Evolutionary conservation across 2,888 invertebrate genomes (phyloP).

Genomic region (Scelioninae gen. 2): DNA sequence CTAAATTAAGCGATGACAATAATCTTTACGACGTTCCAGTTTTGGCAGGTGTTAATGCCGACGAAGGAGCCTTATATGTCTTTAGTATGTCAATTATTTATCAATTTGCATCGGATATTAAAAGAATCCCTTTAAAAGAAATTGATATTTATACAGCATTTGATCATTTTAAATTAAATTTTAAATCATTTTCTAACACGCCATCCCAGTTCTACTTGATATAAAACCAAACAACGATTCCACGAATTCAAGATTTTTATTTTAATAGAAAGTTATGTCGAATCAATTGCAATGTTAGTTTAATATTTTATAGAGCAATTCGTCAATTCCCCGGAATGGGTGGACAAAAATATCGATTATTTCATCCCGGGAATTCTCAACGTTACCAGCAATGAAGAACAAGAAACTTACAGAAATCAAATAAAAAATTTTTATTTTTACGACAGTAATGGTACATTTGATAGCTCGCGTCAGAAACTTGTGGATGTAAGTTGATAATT

Average conservation of each 20-base stretch:
- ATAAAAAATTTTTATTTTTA: constrained; percentile 4
- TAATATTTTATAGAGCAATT: too few relatives aligned
- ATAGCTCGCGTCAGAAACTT: background rate
- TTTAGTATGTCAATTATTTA: too few relatives aligned
- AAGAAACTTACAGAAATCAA: background rate
- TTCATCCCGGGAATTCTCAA: constrained; percentile 69
- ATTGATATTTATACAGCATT: too few relatives aligned
- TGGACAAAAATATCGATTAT: constrained; percentile 67
- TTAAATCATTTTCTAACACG: too few relatives aligned
- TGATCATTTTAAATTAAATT: too few relatives aligned
- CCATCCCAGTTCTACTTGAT: too few relatives aligned
- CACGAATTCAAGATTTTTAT: too few relatives aligned
- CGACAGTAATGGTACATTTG: background rate
- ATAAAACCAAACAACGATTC: too few relatives aligned
- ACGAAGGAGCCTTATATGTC: constrained; percentile 63
- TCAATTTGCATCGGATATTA: too few relatives aligned
- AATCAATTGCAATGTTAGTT: too few relatives aligned
- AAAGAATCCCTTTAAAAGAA: too few relatives aligned
- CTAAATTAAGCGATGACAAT: constrained; percentile 66
- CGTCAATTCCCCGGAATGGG: constrained; percentile 61
- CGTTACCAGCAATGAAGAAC: constrained; percentile 62
- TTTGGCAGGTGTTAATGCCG: constrained; percentile 63
- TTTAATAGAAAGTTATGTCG: too few relatives aligned
- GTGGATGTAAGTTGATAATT: constrained; percentile 2
- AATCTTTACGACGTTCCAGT: constrained; percentile 68